Base-by-base conservation (phyloP, 2,113 vertebrate genomes). In the Mus spicilegus region DNA sequence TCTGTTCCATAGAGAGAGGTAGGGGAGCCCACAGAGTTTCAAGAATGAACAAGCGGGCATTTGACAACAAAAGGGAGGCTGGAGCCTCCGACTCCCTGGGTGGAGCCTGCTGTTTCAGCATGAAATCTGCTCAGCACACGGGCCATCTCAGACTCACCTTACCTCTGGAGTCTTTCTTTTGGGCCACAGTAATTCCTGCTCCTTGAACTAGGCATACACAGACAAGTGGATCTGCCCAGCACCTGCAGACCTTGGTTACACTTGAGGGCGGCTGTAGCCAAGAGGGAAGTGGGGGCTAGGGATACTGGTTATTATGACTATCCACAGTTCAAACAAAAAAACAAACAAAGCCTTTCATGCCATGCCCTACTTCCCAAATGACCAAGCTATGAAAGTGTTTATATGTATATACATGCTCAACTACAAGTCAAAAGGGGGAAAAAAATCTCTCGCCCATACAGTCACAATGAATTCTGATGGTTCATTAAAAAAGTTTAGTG, bases 401-500 rank as follows among this genome's bases (percentile, higher is more conserved):
- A 33, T 77, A 46, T 82, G 33, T 88, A 7, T 76, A 76, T 8
- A 81, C 14, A 67, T 46, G 58, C 13, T 16, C 42, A 67, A 54
- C 46, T 82, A 17, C 93, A 96, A 67, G n/a, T 13, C 33, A 65
- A 80, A 16, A 89, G 58, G 20, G 58, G 24, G 88, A 54, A 93
- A 54, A 63, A 9, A 56, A 11, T 75, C 9, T 10, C 8, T 81
- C 87, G 58, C 39, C 87, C 61, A 61, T 93, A 70, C 39, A 20
- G 26, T 36, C 54, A 49, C 30, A 92, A 17, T 90, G 30, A 92
- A 33, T 85, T 95, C 65, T n/a, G 65, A 19, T 69, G 51, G 69
- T 95, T 91, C 30, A 73, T 89, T 69, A 7, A 39, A 65, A 93
- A 89, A 39, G 19, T 42, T 76, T 81, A 75, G 56, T 91, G 51